Percentiles rank a stretch among this genome's conserved stretches.
Evolutionary conservation across 1,140 invertebrate genomes (phyloP).

Genomic region (Dysdera silvatica): DNA sequence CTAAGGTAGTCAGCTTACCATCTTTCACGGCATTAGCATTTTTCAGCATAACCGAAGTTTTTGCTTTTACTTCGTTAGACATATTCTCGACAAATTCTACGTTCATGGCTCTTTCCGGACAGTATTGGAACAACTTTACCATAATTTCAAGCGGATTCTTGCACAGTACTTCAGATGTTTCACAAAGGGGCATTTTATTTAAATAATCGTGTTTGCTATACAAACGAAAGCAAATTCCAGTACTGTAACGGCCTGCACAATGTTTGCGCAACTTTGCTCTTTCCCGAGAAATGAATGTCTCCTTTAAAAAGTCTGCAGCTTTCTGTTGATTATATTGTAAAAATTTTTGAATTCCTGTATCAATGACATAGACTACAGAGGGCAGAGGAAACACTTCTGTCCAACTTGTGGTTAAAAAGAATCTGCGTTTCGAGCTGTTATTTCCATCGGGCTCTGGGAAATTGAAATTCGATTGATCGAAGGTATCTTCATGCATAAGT

Average conservation of each 20-base stretch:
- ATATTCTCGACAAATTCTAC: not conserved
- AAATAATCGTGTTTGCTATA: conserved; percentile 2
- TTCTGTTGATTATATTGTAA: not conserved
- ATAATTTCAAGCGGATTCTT: not conserved
- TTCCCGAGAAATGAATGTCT: not conserved
- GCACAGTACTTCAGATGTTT: not conserved
- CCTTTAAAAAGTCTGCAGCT: not conserved
- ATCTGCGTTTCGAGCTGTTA: too few relatives aligned
- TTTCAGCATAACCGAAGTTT: not conserved
- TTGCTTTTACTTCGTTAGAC: not conserved
- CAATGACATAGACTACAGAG: not conserved
- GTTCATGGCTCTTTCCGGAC: not conserved
- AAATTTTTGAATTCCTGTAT: not conserved
- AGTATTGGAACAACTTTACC: not conserved
- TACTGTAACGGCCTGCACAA: not conserved
- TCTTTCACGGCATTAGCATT: not conserved
- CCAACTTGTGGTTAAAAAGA: not conserved
- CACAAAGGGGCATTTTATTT: not conserved
- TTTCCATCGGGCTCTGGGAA: too few relatives aligned
- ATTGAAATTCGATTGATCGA: too few relatives aligned
- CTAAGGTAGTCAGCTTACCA: not conserved
- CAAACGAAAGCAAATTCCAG: conserved; percentile 8
- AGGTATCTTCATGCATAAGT: too few relatives aligned
- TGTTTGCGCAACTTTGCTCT: conserved; percentile 1
- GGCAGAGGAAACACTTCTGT: not conserved